phyloP scores from a whole-genome alignment of 1,140 invertebrate genomes.

The Drosophila nebulosa region DNA sequence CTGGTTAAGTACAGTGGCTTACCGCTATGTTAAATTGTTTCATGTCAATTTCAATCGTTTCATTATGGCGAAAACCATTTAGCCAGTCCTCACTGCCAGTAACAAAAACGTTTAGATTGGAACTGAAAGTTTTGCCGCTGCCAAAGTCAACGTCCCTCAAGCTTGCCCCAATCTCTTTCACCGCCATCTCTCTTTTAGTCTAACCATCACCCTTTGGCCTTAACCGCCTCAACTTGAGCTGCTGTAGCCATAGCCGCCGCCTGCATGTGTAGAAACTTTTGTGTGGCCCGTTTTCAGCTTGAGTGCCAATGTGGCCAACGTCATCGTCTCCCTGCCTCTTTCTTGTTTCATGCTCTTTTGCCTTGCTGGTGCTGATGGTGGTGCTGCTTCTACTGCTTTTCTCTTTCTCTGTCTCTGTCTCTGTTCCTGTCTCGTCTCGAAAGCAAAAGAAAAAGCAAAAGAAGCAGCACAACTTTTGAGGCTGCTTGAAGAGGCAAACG shows the following conservation, averaged over 20 bases:
- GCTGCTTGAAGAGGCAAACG: slow-evolving; percentile 46
- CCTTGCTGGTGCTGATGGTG: not conserved
- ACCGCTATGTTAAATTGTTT: not conserved
- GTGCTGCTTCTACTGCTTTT: not conserved
- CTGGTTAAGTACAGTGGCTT: not conserved
- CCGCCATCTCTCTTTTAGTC: not conserved
- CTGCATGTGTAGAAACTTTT: slow-evolving; percentile 22
- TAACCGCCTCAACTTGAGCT: not conserved
- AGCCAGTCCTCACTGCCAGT: not conserved
- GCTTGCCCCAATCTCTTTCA: not conserved
- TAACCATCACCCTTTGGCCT: not conserved
- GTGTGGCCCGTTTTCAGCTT: slow-evolving; percentile 51
- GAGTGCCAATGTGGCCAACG: slow-evolving; percentile 49
- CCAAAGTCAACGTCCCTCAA: not conserved
- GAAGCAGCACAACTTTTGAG: slow-evolving; percentile 32
- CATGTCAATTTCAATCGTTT: not conserved
- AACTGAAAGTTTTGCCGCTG: slow-evolving; percentile 8
- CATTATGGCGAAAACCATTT: not conserved
- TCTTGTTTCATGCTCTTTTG: not conserved
- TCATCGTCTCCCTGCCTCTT: slow-evolving; percentile 37
- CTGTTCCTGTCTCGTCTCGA: no score
- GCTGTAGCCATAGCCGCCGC: not conserved
- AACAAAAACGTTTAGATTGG: slow-evolving; percentile 1
- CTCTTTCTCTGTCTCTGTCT: no score
- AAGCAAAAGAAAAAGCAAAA: slow-evolving; percentile 5